Conservation (phyloP, 2,113 vertebrate species). For the Hepsetus odoe region DNA sequence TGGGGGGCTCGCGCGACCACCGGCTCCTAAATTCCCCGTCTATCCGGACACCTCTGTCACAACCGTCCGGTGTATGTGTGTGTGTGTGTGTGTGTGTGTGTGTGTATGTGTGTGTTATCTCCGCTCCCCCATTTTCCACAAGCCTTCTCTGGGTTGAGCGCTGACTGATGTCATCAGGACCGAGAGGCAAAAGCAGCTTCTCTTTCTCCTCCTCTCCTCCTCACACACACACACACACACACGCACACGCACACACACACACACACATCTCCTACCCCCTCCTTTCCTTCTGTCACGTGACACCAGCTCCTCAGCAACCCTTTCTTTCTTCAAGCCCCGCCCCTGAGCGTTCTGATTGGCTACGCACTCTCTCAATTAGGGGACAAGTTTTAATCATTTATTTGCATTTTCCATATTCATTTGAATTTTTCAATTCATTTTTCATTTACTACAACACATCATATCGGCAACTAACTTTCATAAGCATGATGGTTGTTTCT, state of each 20-base stretch:
- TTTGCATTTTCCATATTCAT: too few relatives aligned
- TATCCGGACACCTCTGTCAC: background rate
- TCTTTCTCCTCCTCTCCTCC: constrained; percentile 18
- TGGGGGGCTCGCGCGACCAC: too few relatives aligned
- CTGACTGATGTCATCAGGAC: constrained; percentile 58
- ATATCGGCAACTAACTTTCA: too few relatives aligned
- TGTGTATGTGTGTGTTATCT: constrained; percentile 39
- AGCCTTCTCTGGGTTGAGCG: constrained; percentile 32
- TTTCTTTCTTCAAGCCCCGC: background rate
- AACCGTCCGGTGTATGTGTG: background rate
- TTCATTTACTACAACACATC: too few relatives aligned
- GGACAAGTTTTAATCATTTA: too few relatives aligned
- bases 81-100: background rate
- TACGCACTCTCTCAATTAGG: background rate
- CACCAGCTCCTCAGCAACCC: constrained; percentile 4
- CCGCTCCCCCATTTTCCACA: constrained; percentile 46
- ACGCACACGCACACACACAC: constrained; percentile 13
- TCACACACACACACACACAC: constrained; percentile 10
- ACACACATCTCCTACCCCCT: constrained; percentile 13
- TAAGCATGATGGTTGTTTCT: too few relatives aligned
- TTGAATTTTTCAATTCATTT: too few relatives aligned
- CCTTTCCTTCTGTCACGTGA: background rate
- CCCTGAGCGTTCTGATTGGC: background rate
- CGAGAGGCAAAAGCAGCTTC: constrained; percentile 35
- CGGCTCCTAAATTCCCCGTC: constrained; percentile 27